phyloP scores from a whole-genome alignment of 2,797 vertebrate genomes.

The Florisuga fusca region DNA sequence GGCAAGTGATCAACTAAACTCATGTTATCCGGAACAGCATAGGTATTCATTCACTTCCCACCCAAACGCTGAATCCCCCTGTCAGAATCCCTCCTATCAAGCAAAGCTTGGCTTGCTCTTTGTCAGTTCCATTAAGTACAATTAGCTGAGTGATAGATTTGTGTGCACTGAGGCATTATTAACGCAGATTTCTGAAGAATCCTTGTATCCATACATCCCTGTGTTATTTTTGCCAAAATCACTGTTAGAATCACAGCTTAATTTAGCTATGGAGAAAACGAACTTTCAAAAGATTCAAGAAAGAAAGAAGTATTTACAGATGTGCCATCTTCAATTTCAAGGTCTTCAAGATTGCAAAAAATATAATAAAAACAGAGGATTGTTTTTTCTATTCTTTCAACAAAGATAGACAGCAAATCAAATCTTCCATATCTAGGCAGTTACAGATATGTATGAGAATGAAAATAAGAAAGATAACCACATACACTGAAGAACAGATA shows the following conservation, averaged over 20 bases:
- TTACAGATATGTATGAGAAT: conserved; percentile 38
- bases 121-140: background rate
- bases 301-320: conserved; percentile 65
- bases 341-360: conserved; percentile 48
- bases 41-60: background rate
- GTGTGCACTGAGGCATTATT: background rate
- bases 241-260: conserved; percentile 41
- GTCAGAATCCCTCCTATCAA: background rate
- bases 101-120: background rate
- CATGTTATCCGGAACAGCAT: background rate
- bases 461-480: conserved; percentile 59
- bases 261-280: conserved; percentile 57
- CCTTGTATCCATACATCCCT: background rate
- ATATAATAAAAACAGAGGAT: conserved; percentile 56
- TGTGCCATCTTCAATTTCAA: conserved; percentile 68
- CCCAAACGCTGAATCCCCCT: background rate
- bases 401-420: conserved; percentile 37
- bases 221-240: conserved; percentile 16
- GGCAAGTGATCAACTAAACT: background rate
- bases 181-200: background rate
- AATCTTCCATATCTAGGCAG: conserved; percentile 51
- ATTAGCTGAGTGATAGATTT: background rate
- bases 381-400: conserved; percentile 31
- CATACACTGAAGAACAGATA: conserved; percentile 42
- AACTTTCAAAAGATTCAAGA: conserved; percentile 55